Conservation (phyloP, 1,140 invertebrate species). For the Drosophila obscura region DNA sequence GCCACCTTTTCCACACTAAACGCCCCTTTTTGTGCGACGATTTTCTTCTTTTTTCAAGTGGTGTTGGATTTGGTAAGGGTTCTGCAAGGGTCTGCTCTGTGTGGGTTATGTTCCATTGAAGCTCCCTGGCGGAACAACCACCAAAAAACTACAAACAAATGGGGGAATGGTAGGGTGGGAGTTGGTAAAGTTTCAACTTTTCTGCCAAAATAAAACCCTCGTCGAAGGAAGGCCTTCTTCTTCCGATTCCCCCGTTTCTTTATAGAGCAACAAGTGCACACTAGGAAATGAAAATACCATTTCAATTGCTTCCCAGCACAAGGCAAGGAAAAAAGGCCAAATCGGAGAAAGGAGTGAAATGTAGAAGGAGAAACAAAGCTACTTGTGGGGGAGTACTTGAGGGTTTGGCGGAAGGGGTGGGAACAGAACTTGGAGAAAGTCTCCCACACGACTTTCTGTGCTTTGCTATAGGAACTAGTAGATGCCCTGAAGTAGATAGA, state of each 20-base stretch:
- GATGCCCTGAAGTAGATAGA: conserved; percentile 3
- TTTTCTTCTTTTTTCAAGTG: conserved; percentile 56
- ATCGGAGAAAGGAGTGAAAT: conserved; percentile 39
- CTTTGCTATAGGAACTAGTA: neutral
- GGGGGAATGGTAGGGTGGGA: neutral
- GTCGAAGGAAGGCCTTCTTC: conserved; percentile 13
- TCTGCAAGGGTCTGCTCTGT: conserved; percentile 19
- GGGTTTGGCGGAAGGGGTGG: conserved; percentile 6
- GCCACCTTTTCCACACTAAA: conserved; percentile 66
- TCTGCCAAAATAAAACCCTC: conserved; percentile 57
- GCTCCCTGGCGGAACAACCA: conserved; percentile 53
- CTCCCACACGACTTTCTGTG: too few species aligned
- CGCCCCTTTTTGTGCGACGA: conserved; percentile 73
- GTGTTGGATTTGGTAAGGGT: conserved; percentile 18
- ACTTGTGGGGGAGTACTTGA: conserved; percentile 21
- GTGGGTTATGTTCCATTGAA: too few species aligned
- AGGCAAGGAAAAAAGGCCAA: conserved; percentile 3
- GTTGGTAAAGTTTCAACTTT: conserved; percentile 54
- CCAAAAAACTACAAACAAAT: conserved; percentile 62
- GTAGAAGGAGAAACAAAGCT: conserved; percentile 28
- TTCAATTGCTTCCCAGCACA: conserved; percentile 43
- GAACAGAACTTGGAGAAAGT: conserved; percentile 8
- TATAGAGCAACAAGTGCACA: conserved; percentile 67
- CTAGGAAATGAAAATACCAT: conserved; percentile 53
- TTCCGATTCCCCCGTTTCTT: neutral